Conservation (phyloP, 2,113 vertebrate species). For the Acrocephalus kingi region DNA sequence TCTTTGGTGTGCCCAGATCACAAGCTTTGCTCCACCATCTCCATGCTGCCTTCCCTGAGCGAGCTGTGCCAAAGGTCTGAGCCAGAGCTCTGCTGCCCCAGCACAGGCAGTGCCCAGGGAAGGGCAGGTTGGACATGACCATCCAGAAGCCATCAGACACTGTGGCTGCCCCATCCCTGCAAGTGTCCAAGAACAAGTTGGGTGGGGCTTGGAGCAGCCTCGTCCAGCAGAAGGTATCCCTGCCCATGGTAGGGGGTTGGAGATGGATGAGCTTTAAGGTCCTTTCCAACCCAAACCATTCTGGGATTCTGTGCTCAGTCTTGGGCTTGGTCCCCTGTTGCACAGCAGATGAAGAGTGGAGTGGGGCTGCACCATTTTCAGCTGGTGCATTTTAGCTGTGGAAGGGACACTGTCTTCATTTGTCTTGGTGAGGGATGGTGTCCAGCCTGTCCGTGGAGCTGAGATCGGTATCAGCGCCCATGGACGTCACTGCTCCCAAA, state of each 20-base stretch:
- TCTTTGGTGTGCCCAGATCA: background rate
- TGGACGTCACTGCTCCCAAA: slow-evolving; percentile 27
- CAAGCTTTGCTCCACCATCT: background rate
- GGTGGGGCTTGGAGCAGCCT: background rate
- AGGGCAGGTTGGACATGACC: background rate
- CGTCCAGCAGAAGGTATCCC: background rate
- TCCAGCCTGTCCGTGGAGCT: background rate
- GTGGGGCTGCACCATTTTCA: background rate
- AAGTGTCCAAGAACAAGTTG: background rate
- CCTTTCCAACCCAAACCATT: background rate
- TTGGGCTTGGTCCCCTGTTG: background rate
- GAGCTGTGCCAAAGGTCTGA: background rate
- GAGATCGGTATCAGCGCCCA: background rate
- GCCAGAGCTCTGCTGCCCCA: background rate
- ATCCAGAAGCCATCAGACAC: background rate
- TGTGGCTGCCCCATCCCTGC: background rate
- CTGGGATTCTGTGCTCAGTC: background rate
- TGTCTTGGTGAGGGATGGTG: background rate
- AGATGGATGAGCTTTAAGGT: background rate
- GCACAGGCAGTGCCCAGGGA: rapidly evolving
- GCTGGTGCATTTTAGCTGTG: background rate
- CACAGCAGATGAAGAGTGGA: background rate
- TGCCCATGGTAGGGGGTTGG: background rate
- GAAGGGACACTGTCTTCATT: background rate
- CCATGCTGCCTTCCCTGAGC: rapidly evolving